A percentile compares a stretch with the other conserved stretches of the same genome.
phyloP scores from a whole-genome alignment of 2,797 vertebrate species.

The Petrocephalus sullivani region DNA sequence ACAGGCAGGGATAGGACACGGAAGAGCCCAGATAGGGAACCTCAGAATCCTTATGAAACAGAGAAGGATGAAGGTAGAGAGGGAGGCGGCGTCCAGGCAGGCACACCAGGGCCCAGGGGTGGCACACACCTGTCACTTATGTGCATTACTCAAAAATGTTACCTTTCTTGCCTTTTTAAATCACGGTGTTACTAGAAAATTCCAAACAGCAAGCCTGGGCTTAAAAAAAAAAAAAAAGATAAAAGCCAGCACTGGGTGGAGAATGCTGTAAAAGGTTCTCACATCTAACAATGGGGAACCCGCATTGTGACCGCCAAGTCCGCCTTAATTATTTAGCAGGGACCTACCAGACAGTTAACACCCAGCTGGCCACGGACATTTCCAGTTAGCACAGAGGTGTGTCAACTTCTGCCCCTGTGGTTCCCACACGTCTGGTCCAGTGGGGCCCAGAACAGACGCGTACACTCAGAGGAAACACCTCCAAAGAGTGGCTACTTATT shows the following conservation, averaged over 20 bases:
- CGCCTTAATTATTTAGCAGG: slow-evolving; percentile 33
- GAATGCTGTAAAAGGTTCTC: slow-evolving; percentile 43
- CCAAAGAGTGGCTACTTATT: slow-evolving; percentile 28
- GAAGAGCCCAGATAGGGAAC: not conserved
- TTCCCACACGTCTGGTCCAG: slow-evolving; percentile 41
- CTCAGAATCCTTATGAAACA: not conserved
- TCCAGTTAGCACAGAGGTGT: slow-evolving; percentile 60
- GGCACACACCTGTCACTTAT: not conserved
- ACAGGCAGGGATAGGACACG: not conserved
- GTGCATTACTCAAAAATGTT: not conserved
- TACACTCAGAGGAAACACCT: slow-evolving; percentile 5
- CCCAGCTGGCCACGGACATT: slow-evolving; percentile 49
- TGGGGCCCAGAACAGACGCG: slow-evolving; percentile 16
- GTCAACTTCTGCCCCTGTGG: slow-evolving; percentile 33
- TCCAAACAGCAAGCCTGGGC: not conserved
- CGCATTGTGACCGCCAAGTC: slow-evolving; percentile 33
- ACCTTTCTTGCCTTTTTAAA: not conserved
- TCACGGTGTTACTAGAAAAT: not conserved
- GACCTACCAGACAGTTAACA: slow-evolving; percentile 39
- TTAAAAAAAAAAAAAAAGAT: not conserved
- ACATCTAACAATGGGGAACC: slow-evolving; percentile 38
- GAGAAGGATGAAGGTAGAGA: not conserved
- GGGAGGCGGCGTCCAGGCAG: not conserved
- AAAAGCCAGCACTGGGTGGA: slow-evolving; percentile 38
- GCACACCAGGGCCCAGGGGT: not conserved